Evolutionary conservation across 2,888 invertebrate species (phyloP).

Genomic region (Ectemnius lituratus): DNA sequence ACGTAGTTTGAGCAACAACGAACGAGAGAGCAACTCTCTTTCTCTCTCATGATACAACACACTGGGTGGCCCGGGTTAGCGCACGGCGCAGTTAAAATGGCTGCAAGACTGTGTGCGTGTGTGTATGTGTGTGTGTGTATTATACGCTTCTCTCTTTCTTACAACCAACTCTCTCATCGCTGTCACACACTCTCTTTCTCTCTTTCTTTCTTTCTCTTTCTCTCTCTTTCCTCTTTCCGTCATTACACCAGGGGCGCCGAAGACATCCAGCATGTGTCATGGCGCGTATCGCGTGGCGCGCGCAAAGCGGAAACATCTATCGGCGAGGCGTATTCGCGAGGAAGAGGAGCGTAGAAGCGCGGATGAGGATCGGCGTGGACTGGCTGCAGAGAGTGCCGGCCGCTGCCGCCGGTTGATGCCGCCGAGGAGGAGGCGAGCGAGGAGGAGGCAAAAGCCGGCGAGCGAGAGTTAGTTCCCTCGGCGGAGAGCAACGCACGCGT

Average conservation of each 20-base stretch:
- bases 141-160: constrained; percentile 32
- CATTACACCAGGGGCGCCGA: not conserved
- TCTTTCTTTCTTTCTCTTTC: constrained; percentile 12
- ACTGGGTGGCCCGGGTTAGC: constrained; percentile 63
- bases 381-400: too few species aligned
- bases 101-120: constrained; percentile 46
- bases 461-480: constrained; percentile 64
- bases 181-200: not conserved
- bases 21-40: constrained; percentile 47
- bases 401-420: too few species aligned
- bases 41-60: constrained; percentile 53
- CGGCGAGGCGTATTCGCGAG: constrained; percentile 32
- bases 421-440: constrained; percentile 8
- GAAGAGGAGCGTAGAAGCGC: constrained; percentile 5
- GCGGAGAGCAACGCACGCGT: constrained; percentile 61
- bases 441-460: constrained; percentile 44
- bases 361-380: too few species aligned
- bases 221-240: constrained; percentile 3
- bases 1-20: constrained; percentile 53
- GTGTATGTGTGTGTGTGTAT: constrained; percentile 39
- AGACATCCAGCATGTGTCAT: not conserved
- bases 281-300: not conserved
- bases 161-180: not conserved
- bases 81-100: constrained; percentile 63
- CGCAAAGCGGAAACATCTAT: not conserved